These are phyloP conservation scores for Coregonus ussuriensis DNA, from an alignment of 2,797 vertebrate species.

Conservation along the genomic window DNA sequence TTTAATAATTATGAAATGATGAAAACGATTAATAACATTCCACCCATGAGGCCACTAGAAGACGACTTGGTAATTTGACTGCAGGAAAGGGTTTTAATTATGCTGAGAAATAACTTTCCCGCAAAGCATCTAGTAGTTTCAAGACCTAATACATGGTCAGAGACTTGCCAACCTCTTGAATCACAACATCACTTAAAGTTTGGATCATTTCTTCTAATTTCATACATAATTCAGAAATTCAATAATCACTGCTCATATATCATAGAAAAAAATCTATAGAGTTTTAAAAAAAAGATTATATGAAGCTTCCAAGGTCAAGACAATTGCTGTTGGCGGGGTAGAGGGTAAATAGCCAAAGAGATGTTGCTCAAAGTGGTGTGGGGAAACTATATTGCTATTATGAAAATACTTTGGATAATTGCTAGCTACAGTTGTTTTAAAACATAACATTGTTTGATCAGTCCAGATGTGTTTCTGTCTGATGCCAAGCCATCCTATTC, in stretches of 20 bases:
- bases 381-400: neutral
- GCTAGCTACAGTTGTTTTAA: neutral
- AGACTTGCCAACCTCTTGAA: slow-evolving; percentile 87
- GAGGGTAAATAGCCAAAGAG: neutral
- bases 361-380: neutral
- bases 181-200: slow-evolving; percentile 89
- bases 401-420: neutral
- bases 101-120: neutral
- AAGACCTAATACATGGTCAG: slow-evolving; percentile 80
- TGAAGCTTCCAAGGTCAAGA: slow-evolving; percentile 10
- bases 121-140: slow-evolving; percentile 64
- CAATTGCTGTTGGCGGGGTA: neutral
- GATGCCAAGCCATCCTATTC: slow-evolving; percentile 1
- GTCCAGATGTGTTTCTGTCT: neutral
- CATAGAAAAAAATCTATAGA: slow-evolving; percentile 80
- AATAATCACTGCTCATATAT: slow-evolving; percentile 90
- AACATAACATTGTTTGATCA: neutral
- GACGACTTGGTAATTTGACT: too few relatives aligned
- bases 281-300: slow-evolving; percentile 49
- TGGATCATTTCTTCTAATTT: slow-evolving; percentile 90
- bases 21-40: too few relatives aligned
- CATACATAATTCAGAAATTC: slow-evolving; percentile 90
- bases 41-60: too few relatives aligned
- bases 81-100: neutral
- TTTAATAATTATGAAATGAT: too few relatives aligned